Evolutionary conservation across 2,113 vertebrate genomes (phyloP).

Genomic region (Cyanocitta stelleri): DNA sequence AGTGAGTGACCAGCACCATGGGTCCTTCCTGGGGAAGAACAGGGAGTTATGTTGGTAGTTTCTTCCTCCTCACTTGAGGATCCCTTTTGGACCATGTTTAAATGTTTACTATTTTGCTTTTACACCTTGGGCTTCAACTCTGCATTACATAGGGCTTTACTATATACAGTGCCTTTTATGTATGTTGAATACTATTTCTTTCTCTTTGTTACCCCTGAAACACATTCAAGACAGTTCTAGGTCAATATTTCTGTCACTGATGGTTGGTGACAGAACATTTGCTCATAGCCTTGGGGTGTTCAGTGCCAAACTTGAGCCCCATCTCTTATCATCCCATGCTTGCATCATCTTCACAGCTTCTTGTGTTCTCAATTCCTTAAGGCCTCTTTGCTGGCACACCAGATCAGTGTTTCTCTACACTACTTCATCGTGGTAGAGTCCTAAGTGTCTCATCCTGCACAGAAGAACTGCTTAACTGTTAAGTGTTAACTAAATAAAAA

Average conservation of each 20-base stretch:
- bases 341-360: not conserved
- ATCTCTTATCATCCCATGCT: not conserved
- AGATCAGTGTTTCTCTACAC: not conserved
- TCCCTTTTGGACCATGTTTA: not conserved
- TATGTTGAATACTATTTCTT: not conserved
- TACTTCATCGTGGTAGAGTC: not conserved
- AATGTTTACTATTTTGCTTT: not conserved
- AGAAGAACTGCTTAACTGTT: not conserved
- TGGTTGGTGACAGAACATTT: not conserved
- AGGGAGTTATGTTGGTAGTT: not conserved
- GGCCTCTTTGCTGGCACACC: not conserved
- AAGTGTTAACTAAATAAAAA: not conserved
- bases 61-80: not conserved
- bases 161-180: not conserved
- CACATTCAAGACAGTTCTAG: not conserved
- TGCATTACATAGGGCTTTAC: not conserved
- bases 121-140: not conserved
- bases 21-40: not conserved
- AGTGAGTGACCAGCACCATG: accelerated
- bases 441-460: not conserved
- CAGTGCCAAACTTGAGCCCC: not conserved
- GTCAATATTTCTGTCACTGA: not conserved
- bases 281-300: not conserved
- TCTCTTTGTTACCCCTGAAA: not conserved
- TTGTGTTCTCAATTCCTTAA: not conserved